Conservation (phyloP, 2,888 invertebrate species). For the Parnassius mnemosyne region DNA sequence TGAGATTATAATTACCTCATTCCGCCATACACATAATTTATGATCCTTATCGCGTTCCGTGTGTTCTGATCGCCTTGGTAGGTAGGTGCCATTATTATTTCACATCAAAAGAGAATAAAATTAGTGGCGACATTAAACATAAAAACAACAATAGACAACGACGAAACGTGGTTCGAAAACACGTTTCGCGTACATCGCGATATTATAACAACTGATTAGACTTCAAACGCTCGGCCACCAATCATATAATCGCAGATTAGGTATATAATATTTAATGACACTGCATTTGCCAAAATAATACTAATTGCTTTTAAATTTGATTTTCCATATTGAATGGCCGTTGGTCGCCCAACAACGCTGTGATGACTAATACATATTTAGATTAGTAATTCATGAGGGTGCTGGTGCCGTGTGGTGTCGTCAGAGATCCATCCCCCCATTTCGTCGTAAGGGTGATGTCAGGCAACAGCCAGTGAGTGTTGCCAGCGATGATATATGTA, state of each 20-base stretch:
- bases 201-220: conserved; percentile 53
- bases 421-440: no score
- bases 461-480: no score
- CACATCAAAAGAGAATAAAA: conserved; percentile 9
- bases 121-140: background rate
- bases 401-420: no score
- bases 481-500: no score
- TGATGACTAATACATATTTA: no score
- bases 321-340: background rate
- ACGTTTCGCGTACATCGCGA: conserved; percentile 39
- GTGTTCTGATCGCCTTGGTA: conserved; percentile 38
- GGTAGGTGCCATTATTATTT: conserved; percentile 30
- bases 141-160: background rate
- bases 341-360: no score
- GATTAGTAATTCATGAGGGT: no score
- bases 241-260: conserved; percentile 38
- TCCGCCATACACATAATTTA: conserved; percentile 41
- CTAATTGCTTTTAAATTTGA: background rate
- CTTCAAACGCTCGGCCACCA: conserved; percentile 19
- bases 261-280: conserved; percentile 25
- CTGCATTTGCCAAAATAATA: conserved; percentile 32
- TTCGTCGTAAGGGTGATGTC: no score
- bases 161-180: conserved; percentile 22
- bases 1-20: conserved; percentile 38
- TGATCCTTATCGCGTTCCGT: conserved; percentile 37